Conservation (phyloP, 1,140 invertebrate species). For the Zophobas morio region DNA sequence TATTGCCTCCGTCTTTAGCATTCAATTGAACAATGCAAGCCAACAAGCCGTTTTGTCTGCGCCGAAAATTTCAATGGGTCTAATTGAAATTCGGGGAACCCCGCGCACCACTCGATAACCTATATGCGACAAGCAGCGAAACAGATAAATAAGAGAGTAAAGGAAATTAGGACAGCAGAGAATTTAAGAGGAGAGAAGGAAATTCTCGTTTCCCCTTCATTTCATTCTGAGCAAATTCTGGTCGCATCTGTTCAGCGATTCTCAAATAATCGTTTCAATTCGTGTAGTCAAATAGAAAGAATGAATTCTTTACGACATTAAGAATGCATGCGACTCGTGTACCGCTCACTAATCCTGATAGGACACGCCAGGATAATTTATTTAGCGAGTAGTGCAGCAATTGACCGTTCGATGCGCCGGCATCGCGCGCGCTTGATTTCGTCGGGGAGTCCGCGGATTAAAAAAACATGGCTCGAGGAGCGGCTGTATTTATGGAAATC, state of each 20-base stretch:
- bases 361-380: constrained; percentile 36
- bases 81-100: constrained; percentile 17
- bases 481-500: constrained; percentile 13
- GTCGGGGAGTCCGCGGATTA: constrained; percentile 21
- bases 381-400: constrained; percentile 23
- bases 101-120: not conserved
- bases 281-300: constrained; percentile 43
- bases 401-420: constrained; percentile 38
- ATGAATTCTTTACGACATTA: constrained; percentile 45
- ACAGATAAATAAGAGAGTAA: constrained; percentile 22
- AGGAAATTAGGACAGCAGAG: constrained; percentile 8
- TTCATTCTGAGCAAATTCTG: constrained; percentile 36
- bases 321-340: not conserved
- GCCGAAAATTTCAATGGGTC: not conserved
- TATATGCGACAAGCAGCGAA: constrained; percentile 4
- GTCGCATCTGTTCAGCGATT: constrained; percentile 48
- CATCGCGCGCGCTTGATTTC: constrained; percentile 14
- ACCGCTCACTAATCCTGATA: constrained; percentile 36
- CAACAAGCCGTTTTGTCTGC: not conserved
- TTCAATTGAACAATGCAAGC: constrained; percentile 7
- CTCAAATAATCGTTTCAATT: constrained; percentile 49
- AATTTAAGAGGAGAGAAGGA: constrained; percentile 14
- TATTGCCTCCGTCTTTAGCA: constrained; percentile 27
- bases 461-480: not conserved
- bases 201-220: constrained; percentile 28